Percentiles rank a stretch among this genome's conserved stretches.
These are phyloP conservation scores for Tangara arthus DNA, from an alignment of 2,797 vertebrate species.

Conservation along the genomic window DNA sequence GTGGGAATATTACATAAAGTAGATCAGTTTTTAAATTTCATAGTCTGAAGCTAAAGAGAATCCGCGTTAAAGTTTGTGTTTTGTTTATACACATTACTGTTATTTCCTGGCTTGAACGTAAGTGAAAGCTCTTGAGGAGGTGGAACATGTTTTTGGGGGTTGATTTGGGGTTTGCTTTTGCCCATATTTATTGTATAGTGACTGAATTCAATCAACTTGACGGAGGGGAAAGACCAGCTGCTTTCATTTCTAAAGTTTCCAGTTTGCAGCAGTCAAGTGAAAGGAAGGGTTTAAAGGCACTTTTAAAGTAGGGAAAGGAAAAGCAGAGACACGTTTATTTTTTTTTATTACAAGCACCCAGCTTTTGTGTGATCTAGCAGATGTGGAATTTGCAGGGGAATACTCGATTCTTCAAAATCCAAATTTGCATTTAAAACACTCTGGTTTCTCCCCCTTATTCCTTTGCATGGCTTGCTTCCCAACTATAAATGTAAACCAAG, in stretches of 20 bases:
- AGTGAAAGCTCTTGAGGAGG: not conserved
- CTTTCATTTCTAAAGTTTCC: slow-evolving; percentile 42
- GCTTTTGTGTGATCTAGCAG: slow-evolving; percentile 33
- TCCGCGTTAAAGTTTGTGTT: not conserved
- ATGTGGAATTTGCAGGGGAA: slow-evolving; percentile 44
- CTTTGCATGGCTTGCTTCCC: slow-evolving; percentile 19
- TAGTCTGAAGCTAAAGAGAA: not conserved
- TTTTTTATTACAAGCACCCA: not conserved
- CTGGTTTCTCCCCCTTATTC: not conserved
- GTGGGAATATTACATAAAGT: slow-evolving; percentile 54
- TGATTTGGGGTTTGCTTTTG: not conserved
- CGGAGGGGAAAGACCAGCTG: slow-evolving; percentile 12
- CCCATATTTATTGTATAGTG: not conserved
- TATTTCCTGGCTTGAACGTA: not conserved
- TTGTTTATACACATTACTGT: not conserved
- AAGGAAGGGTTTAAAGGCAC: slow-evolving; percentile 6
- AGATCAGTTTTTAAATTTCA: slow-evolving; percentile 38
- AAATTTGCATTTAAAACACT: slow-evolving; percentile 45
- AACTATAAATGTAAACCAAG: slow-evolving; percentile 56
- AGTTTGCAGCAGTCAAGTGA: slow-evolving; percentile 18
- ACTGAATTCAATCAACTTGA: slow-evolving; percentile 1
- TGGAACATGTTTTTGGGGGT: not conserved
- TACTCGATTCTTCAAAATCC: not conserved
- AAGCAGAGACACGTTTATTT: not conserved
- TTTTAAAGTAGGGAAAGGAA: not conserved